phyloP scores from a whole-genome alignment of 2,113 vertebrate species.

The western clawed frog (Xenopus tropicalis) region DNA sequence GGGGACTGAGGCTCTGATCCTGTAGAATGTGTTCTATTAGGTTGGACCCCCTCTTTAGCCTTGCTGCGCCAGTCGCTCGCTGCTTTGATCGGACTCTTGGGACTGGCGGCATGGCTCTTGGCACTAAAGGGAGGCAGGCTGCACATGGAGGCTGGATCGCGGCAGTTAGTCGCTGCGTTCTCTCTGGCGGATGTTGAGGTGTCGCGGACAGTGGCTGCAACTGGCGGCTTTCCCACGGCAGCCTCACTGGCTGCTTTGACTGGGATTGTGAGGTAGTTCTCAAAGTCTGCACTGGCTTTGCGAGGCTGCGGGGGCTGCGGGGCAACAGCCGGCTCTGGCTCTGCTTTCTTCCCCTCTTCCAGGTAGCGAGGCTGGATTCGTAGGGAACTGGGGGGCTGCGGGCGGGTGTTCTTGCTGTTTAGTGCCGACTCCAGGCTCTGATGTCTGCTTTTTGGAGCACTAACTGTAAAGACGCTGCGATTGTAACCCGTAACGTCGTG shows the following conservation, averaged over 20 bases:
- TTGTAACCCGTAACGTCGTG: constrained; percentile 5
- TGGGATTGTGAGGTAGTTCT: constrained; percentile 79
- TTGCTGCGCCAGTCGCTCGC: constrained; percentile 45
- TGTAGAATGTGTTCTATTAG: constrained; percentile 51
- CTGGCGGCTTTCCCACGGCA: constrained; percentile 34
- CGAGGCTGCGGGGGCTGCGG: constrained; percentile 15
- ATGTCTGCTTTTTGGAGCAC: constrained; percentile 47
- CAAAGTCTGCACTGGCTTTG: constrained; percentile 57
- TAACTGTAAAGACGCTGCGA: constrained; percentile 42
- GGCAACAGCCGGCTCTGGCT: constrained; percentile 44
- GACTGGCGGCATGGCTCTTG: constrained; percentile 42
- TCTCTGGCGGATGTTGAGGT: constrained; percentile 11
- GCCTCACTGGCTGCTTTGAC: constrained; percentile 57
- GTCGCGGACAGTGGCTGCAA: not conserved
- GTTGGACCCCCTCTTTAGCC: constrained; percentile 46
- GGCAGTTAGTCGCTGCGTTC: not conserved
- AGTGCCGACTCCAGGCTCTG: constrained; percentile 56
- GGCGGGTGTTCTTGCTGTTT: constrained; percentile 40
- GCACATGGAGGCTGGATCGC: constrained; percentile 49
- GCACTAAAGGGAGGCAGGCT: constrained; percentile 53
- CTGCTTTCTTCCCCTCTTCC: constrained; percentile 28
- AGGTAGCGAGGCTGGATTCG: constrained; percentile 31
- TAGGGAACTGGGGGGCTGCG: constrained; percentile 53
- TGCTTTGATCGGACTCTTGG: constrained; percentile 40
- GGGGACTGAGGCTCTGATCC: constrained; percentile 59